Base-by-base conservation (phyloP, 2,888 invertebrate genomes). In the Latrodectus hesperus region DNA sequence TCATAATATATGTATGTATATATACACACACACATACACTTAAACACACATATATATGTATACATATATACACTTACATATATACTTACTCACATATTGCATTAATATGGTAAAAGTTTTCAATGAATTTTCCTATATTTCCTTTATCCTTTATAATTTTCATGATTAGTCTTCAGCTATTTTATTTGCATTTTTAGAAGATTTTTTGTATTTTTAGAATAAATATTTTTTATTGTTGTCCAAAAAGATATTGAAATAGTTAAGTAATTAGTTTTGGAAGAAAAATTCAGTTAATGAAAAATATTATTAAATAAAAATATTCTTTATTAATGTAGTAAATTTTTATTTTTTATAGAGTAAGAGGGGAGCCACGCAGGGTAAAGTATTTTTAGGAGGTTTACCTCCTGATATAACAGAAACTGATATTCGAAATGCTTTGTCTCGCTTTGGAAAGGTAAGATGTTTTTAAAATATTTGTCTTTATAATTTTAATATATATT, bases 331-430 rank as follows among this genome's bases (percentile, higher is more conserved):
- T 26, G 70, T 14, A 12, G 26, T 68, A 9, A 60, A 22, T 65
- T 8, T 73, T 38, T 76, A 2, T 68, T 22, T 55, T 55, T 67
- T 74, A 55, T 51, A 79, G 79, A 74, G 71, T 16, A 79, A 70
- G 51, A 85, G 68, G 22, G 70, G 55, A 49, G 60, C 68, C 10
- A 26, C 51, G 52, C 79, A 90, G 67, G 91, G 91, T 51, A 93
- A 93, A 94, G 97, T 98, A 90, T 99, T 99, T 93, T 95, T 99
- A 90, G 98, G 99, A 67, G 99, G 98, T n/a, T 94, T 99, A 91
- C 98, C 99, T 49, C 96, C 97, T 81, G 98, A 98, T 93, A 96
- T 97, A 87, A 98, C 98, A 79, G 98, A 98, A 93, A 98, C 97
- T 74, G 97, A 97, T 93, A 94, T 99, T 91, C 94, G 97, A 91